Evolutionary conservation across 2,113 vertebrate genomes (phyloP).

Genomic region (Pseudorectes ferrugineus): DNA sequence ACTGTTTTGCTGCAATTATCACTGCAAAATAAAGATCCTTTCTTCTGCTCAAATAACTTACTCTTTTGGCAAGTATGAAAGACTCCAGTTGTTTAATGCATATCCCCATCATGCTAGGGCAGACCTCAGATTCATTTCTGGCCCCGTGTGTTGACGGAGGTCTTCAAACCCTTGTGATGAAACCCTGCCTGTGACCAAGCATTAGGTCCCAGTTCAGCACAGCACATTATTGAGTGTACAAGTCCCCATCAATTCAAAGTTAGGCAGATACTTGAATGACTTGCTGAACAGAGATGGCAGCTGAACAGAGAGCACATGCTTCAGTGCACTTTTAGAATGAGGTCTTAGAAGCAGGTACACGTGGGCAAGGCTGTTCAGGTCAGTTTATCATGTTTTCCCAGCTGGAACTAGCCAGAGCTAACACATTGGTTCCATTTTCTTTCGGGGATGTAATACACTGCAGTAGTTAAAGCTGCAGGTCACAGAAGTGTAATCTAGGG

Average conservation of each 20-base stretch:
- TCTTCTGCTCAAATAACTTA: neutral
- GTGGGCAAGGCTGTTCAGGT: neutral
- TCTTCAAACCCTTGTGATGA: neutral
- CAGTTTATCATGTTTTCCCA: constrained; percentile 26
- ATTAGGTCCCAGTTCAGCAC: neutral
- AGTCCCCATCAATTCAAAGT: neutral
- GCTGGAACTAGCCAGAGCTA: constrained; percentile 26
- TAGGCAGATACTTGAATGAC: neutral
- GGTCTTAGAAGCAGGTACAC: neutral
- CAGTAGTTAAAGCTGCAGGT: neutral
- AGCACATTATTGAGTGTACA: neutral
- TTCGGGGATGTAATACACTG: neutral
- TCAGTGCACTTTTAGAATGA: neutral
- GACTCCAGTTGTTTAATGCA: neutral
- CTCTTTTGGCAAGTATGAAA: neutral
- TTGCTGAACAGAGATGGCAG: neutral
- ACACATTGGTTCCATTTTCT: neutral
- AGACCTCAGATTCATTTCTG: neutral
- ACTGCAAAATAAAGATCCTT: neutral
- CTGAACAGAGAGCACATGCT: neutral
- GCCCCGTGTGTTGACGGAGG: neutral
- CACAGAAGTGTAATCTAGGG: constrained; percentile 10
- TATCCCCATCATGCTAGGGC: neutral
- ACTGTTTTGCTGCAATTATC: neutral
- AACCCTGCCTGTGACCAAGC: neutral